These are phyloP conservation scores for Helicolenus hilgendorfi DNA, from an alignment of 2,797 vertebrate species.

Conservation along the genomic window DNA sequence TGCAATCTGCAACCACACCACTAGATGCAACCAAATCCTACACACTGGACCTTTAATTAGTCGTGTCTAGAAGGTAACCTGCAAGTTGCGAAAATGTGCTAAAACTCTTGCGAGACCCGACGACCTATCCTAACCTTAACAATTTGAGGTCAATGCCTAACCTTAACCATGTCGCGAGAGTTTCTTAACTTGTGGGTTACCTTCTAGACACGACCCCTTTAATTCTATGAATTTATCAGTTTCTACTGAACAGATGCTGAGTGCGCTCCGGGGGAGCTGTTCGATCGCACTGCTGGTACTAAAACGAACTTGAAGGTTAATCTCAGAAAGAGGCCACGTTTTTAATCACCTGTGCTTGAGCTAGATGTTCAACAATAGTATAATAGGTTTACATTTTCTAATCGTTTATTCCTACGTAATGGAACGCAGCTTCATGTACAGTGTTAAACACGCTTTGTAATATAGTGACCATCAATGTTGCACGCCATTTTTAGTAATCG, in stretches of 20 bases:
- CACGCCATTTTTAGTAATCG: conserved; percentile 20
- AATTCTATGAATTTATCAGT: conserved; percentile 19
- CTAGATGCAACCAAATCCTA: no score
- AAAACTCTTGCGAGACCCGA: no score
- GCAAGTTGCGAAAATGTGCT: no score
- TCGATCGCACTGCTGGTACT: conserved; percentile 26
- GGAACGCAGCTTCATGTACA: conserved; percentile 49
- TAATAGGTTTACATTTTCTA: conserved; percentile 64
- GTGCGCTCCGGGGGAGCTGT: conserved; percentile 1
- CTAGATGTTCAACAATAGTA: neutral
- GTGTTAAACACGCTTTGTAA: conserved; percentile 66
- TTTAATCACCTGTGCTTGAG: conserved; percentile 1
- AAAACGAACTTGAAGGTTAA: neutral
- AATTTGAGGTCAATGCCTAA: no score
- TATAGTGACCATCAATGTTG: conserved; percentile 7
- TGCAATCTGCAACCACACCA: no score
- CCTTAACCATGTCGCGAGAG: no score
- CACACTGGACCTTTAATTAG: no score
- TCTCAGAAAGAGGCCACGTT: neutral
- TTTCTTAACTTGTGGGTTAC: no score
- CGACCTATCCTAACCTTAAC: no score
- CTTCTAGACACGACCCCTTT: neutral
- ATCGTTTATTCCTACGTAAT: conserved; percentile 8
- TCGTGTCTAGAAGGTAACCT: no score
- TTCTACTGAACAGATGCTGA: conserved; percentile 17